Conservation (phyloP, 2,797 vertebrate genomes). For the Sciaenops ocellatus region DNA sequence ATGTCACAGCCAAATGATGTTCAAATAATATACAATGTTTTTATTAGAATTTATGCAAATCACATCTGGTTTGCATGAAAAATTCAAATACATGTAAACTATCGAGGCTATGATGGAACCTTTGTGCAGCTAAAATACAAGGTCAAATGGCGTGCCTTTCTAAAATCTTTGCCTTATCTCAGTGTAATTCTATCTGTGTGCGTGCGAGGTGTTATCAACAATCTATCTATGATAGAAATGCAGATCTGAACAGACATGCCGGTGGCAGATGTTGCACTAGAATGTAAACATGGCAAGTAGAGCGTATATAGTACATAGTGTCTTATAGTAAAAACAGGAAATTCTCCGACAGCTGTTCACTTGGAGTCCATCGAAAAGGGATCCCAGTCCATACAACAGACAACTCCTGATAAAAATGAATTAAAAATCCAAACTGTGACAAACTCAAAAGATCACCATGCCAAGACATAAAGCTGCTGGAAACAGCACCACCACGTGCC, state of each 20-base stretch:
- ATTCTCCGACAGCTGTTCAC: no score
- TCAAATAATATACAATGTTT: background rate
- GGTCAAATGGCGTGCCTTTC: background rate
- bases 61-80: background rate
- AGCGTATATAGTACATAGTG: no score
- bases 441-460: background rate
- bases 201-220: background rate
- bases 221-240: background rate
- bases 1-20: background rate
- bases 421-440: background rate
- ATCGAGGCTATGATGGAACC: background rate
- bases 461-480: background rate
- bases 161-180: background rate
- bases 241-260: background rate
- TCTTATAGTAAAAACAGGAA: no score
- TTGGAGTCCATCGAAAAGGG: background rate
- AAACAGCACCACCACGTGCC: background rate
- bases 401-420: background rate
- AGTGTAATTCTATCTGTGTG: no score
- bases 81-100: conserved; percentile 6
- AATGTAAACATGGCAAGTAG: background rate
- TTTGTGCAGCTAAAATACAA: background rate
- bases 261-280: background rate
- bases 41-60: background rate
- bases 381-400: background rate